These are phyloP conservation scores for Pararge aegeria DNA, from an alignment of 1,140 invertebrate species.

Conservation along the genomic window DNA sequence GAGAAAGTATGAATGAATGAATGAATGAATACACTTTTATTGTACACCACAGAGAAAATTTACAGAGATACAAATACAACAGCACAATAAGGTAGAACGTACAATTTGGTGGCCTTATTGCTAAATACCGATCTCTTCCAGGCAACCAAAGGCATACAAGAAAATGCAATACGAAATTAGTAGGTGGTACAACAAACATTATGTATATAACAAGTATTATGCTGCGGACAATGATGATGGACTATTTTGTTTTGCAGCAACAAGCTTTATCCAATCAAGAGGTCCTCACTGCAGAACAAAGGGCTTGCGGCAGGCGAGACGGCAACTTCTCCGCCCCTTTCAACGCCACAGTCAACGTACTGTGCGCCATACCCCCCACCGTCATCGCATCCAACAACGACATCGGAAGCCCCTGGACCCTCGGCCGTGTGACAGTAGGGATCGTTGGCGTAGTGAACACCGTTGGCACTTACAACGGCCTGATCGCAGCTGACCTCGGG, in stretches of 20 bases:
- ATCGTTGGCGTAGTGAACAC: background rate
- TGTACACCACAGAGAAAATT: too few species aligned
- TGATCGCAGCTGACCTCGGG: background rate
- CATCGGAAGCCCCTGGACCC: background rate
- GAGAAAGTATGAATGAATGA: too few species aligned
- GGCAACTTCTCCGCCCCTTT: background rate
- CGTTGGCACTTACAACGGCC: background rate
- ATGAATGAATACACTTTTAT: too few species aligned
- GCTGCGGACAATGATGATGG: background rate
- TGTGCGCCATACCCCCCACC: background rate
- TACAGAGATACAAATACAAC: too few species aligned
- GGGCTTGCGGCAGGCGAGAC: background rate
- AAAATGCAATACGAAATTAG: too few species aligned
- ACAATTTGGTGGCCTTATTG: too few species aligned
- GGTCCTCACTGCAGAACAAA: background rate
- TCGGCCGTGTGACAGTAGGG: background rate
- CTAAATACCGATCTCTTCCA: too few species aligned
- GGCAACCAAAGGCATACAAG: too few species aligned
- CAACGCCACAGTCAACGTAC: background rate
- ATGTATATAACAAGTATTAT: too few species aligned
- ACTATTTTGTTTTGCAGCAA: background rate
- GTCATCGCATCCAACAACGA: background rate
- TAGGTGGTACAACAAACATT: too few species aligned
- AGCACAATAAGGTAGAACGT: too few species aligned
- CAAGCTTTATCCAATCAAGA: background rate